Percentiles rank a stretch among this genome's conserved stretches.
These are phyloP conservation scores for Drosophila pseudotalamancana DNA, from an alignment of 2,888 invertebrate species.

Conservation along the genomic window DNA sequence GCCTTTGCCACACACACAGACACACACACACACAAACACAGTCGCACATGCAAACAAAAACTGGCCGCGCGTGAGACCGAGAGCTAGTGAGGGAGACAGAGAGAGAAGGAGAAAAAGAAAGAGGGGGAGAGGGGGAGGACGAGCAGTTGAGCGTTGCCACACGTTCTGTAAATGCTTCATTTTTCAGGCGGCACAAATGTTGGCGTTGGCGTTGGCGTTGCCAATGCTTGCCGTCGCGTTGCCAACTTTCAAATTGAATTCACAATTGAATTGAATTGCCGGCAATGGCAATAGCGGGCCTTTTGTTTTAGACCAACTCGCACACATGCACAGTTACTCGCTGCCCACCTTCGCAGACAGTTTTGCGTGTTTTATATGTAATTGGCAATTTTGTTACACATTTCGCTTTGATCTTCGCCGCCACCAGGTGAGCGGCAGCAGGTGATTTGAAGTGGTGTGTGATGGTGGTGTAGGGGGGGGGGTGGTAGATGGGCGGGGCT, in stretches of 20 bases:
- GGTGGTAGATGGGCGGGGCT: slow-evolving; percentile 1
- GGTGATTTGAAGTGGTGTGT: too few relatives aligned
- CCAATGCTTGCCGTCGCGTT: slow-evolving; percentile 37
- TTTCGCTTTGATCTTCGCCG: slow-evolving; percentile 72
- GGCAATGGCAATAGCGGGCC: slow-evolving; percentile 49
- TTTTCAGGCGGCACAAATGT: slow-evolving; percentile 64
- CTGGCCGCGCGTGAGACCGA: not conserved
- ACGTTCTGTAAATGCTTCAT: slow-evolving; percentile 52
- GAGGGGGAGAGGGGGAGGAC: not conserved
- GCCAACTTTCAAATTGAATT: slow-evolving; percentile 77
- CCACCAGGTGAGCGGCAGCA: slow-evolving; percentile 17
- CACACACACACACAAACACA: not conserved
- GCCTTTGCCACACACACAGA: slow-evolving; percentile 40
- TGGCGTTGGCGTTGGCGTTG: slow-evolving; percentile 42
- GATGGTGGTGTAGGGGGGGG: too few relatives aligned
- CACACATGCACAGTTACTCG: not conserved
- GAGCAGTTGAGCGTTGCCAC: slow-evolving; percentile 44
- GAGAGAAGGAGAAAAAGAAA: too few relatives aligned
- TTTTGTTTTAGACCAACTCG: slow-evolving; percentile 59
- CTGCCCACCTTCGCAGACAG: slow-evolving; percentile 45
- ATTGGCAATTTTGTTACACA: slow-evolving; percentile 79
- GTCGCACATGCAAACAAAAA: slow-evolving; percentile 3
- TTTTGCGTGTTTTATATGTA: slow-evolving; percentile 70
- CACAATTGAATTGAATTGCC: slow-evolving; percentile 75
- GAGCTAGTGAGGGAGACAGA: not conserved